Evolutionary conservation across 2,797 vertebrate species (phyloP).

Genomic region (Danionella dracula): DNA sequence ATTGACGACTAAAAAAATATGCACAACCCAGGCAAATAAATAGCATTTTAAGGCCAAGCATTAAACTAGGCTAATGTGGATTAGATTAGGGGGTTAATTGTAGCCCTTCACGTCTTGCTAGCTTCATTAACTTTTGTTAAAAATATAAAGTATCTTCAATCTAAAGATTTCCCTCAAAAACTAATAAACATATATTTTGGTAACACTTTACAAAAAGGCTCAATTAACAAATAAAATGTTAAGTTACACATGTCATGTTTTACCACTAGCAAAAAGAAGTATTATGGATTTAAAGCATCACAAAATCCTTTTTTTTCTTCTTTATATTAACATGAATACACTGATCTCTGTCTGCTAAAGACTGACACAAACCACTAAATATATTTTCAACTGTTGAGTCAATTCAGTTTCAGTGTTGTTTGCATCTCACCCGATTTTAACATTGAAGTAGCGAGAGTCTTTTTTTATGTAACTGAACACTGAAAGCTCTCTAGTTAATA

Average conservation of each 20-base stretch:
- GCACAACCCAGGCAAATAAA: constrained; percentile 10
- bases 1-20: constrained; percentile 13
- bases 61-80: background rate
- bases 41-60: constrained; percentile 17
- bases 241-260: no score
- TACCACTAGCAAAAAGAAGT: no score
- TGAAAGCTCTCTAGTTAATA: no score
- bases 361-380: no score
- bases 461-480: no score
- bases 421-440: no score
- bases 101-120: constrained; percentile 4
- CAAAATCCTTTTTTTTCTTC: no score
- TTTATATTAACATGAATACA: background rate
- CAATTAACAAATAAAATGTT: background rate
- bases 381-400: no score
- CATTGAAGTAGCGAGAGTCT: no score
- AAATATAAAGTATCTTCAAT: background rate
- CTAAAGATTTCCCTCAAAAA: constrained; percentile 2
- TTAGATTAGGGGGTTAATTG: background rate
- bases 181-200: background rate
- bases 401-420: no score
- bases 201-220: background rate
- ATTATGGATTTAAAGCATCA: no score
- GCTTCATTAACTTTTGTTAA: background rate
- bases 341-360: no score